Base-by-base conservation (phyloP, 2,797 vertebrate species). In the Channa striata region DNA sequence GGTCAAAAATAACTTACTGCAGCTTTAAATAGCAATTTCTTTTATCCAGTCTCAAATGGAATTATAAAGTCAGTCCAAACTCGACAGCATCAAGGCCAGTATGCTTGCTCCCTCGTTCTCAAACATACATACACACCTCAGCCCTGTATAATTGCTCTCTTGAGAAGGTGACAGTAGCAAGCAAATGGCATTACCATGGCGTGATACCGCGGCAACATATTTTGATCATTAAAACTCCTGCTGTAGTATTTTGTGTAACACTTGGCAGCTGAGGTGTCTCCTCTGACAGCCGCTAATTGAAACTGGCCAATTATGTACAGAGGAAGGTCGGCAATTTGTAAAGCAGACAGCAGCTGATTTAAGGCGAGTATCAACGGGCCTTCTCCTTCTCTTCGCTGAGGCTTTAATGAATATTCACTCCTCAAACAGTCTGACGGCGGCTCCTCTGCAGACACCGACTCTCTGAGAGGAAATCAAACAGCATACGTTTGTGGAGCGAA, bases 261-360 rank as follows among this genome's bases (percentile, higher is more conserved):
- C 68, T 77, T 33, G 46, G 78, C 68, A 57, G 19, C 42, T 1
- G 69, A 61, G 66, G 77, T 49, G 60, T 82, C 77, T 70, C 72
- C 73, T 83, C 78, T 87, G 90, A 89, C 86, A 82, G 75, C 30
- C 17, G 59, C 90, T 92, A 91, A 93, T 91, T 91, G 87, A 91
- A 93, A 90, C 85, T 68, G 82, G 69, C 87, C 87, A 90, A 92
- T 93, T 90, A 92, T 50, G 72, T 53, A 56, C 30, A 13, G 59
- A 66, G 74, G 77, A 71, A 61, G 78, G 63, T 56, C 49, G 33
- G 68, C 83, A 78, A 84, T 88, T 91, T 91, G 88, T 92, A 87
- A 88, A 85, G 73, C 80, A 76, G 88, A 78, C 85, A 68, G 87
- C 67, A 23, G 73, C 80, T 81, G 78, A 89, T 86, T 84, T 71